Base-by-base conservation (phyloP, 1,140 invertebrate species). In the Pygmarrhopalites habei region DNA sequence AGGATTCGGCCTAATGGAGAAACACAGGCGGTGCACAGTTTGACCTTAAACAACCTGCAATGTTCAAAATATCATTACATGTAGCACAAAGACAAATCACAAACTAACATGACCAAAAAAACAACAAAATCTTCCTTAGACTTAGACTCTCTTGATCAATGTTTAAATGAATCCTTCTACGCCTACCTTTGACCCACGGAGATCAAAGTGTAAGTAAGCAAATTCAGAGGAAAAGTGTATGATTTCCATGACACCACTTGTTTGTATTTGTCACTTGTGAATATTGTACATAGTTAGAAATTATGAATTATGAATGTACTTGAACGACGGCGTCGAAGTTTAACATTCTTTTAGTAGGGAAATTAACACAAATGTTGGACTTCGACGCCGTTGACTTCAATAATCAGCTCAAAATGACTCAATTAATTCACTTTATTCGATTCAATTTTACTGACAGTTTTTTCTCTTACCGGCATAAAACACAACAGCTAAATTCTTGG, bases 1-100 rank as follows among this genome's bases (percentile, higher is more conserved):
- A 35, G 15, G 28, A 66, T 64, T 39, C 67, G 44, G n/a, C 67
- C 67, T 15, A 66, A 46, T 35, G 53, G 65, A 46, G 60, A 58
- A 23, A 62, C 65, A 62, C 60, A 68, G 29, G 62, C 43, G 10
- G 67, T 65, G 49, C 67, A 68, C 28, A 68, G 39, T 49, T 64
- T 68, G 2, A 60, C 46, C 49, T 68, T 68, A 62, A 62, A 68
- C 62, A 60, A 68, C 19, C 63, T 62, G 23, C 66, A 28, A 32
- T 59, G 55, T 67, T 47, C 21, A 46, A 57, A 49, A 65, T 52
- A 55, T 58, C 12, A 35, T 7, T 12, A 53, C 10, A 49, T 17
- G 35, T 10, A 39, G 17, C 17, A 17, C 17, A 58, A 25, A 10
- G 17, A 49, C 19, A 49, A 49, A 49, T 49, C 7, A 49, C 10